These are phyloP conservation scores for Caenorhabditis uteleia DNA, from an alignment of 2,888 invertebrate genomes.

Conservation along the genomic window DNA sequence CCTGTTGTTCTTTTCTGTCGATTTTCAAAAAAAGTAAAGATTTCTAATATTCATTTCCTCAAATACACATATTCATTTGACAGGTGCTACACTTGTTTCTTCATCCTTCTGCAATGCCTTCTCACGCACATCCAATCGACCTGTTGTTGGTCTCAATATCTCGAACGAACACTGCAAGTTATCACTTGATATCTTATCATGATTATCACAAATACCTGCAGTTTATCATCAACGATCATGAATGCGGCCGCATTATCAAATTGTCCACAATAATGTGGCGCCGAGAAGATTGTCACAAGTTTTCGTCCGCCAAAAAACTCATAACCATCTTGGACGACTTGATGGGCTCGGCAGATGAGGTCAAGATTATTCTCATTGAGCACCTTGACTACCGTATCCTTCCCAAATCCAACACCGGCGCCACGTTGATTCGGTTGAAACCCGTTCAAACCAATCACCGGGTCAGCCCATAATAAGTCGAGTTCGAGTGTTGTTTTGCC, in stretches of 20 bases:
- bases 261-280: constrained; percentile 52
- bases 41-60: no score
- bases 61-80: no score
- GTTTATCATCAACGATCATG: constrained; percentile 61
- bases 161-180: constrained; percentile 58
- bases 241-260: constrained; percentile 62
- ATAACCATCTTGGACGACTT: constrained; percentile 75
- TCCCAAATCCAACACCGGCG: constrained; percentile 74
- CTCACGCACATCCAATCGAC: constrained; percentile 23
- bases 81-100: no score
- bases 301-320: constrained; percentile 72
- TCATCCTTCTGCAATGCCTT: constrained; percentile 20
- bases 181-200: no score
- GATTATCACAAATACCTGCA: constrained; percentile 33
- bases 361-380: constrained; percentile 50
- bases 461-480: constrained; percentile 72
- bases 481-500: constrained; percentile 69
- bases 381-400: constrained; percentile 72
- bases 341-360: constrained; percentile 61
- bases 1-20: no score
- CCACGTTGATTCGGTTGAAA: constrained; percentile 69
- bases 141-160: constrained; percentile 42
- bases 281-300: constrained; percentile 55
- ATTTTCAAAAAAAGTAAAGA: no score
- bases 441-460: constrained; percentile 54